phyloP scores from a whole-genome alignment of 2,797 vertebrate genomes.

The Helostoma temminkii region DNA sequence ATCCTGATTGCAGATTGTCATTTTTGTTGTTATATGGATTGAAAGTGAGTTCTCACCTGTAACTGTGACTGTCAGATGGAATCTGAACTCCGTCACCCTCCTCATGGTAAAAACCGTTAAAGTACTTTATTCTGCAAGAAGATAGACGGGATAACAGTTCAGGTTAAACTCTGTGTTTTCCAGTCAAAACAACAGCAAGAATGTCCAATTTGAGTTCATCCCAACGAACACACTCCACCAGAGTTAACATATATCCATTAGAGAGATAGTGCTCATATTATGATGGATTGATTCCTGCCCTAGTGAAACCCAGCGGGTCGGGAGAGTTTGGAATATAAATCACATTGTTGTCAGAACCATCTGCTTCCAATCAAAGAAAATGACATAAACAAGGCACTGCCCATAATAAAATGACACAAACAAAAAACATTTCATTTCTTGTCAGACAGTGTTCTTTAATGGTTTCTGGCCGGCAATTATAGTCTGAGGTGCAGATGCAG shows the following conservation, averaged over 20 bases:
- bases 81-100: constrained; percentile 41
- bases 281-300: constrained; percentile 35
- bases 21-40: constrained; percentile 23
- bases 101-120: constrained; percentile 67
- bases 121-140: constrained; percentile 60
- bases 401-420: constrained; percentile 32
- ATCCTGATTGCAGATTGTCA: constrained; percentile 4
- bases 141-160: constrained; percentile 3
- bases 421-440: constrained; percentile 30
- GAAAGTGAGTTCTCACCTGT: constrained; percentile 72
- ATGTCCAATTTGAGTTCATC: constrained; percentile 6
- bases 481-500: constrained; percentile 58
- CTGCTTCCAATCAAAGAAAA: constrained; percentile 45
- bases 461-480: constrained; percentile 27
- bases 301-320: constrained; percentile 7
- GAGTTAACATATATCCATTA: constrained; percentile 17
- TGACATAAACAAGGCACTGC: constrained; percentile 8
- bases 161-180: neutral
- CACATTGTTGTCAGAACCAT: constrained; percentile 31
- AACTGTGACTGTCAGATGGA: constrained; percentile 59
- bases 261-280: constrained; percentile 23
- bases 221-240: constrained; percentile 7
- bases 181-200: neutral
- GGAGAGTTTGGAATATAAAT: constrained; percentile 37
- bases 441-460: constrained; percentile 36